phyloP scores from a whole-genome alignment of 2,113 vertebrate species.

The Malurus cyaneus region DNA sequence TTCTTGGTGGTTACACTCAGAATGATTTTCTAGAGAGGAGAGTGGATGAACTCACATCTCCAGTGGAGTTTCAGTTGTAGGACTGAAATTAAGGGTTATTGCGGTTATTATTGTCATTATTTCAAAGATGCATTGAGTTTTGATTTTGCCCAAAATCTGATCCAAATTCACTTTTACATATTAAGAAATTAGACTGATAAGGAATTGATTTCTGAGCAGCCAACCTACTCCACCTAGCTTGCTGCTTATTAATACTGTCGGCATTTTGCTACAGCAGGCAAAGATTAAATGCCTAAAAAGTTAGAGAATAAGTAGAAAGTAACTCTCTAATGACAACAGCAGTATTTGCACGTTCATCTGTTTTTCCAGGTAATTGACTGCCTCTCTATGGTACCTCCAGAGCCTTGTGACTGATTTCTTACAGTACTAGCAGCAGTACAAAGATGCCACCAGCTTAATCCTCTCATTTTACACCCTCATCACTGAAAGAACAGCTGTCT shows the following conservation, averaged over 20 bases:
- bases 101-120: not conserved
- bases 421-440: not conserved
- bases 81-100: not conserved
- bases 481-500: not conserved
- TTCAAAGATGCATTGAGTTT: not conserved
- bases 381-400: not conserved
- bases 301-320: not conserved
- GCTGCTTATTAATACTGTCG: not conserved
- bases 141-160: not conserved
- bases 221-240: not conserved
- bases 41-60: not conserved
- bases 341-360: not conserved
- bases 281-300: not conserved
- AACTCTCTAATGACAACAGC: not conserved
- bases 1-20: not conserved
- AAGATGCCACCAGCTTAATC: slow-evolving; percentile 1
- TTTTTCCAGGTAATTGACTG: slow-evolving; percentile 15
- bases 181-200: not conserved
- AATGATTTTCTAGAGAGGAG: not conserved
- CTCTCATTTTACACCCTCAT: not conserved
- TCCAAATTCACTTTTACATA: not conserved
- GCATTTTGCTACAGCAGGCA: not conserved
- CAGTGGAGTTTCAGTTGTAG: not conserved
- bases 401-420: not conserved
- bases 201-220: not conserved